Conservation (phyloP, 2,888 invertebrate genomes). For the Dryobotodes eremita region DNA sequence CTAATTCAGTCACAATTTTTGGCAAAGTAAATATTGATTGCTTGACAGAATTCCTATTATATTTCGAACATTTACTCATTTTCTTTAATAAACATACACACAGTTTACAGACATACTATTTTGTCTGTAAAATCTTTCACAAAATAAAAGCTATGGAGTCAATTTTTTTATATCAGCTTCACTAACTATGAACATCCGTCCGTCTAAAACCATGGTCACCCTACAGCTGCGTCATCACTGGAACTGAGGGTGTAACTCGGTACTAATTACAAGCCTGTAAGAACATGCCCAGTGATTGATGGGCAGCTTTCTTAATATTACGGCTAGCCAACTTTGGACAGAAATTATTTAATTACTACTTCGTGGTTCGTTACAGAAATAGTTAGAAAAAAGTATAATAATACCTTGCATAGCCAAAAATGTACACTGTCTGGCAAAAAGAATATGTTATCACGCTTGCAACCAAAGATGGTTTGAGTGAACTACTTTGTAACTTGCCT, state of each 20-base stretch:
- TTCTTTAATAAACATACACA: too few species aligned
- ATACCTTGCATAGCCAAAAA: not conserved
- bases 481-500: slow-evolving; percentile 32
- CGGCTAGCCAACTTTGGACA: slow-evolving; percentile 21
- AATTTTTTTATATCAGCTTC: too few species aligned
- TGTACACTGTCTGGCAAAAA: not conserved
- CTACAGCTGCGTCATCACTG: slow-evolving; percentile 58
- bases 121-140: too few species aligned
- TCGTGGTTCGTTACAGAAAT: slow-evolving; percentile 5
- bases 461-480: slow-evolving; percentile 5
- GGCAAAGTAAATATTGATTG: not conserved
- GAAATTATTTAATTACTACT: slow-evolving; percentile 40
- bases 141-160: too few species aligned
- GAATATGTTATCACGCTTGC: not conserved
- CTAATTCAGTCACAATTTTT: not conserved
- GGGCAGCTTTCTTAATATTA: slow-evolving; percentile 50
- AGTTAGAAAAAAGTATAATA: not conserved
- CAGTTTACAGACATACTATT: too few species aligned
- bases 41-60: not conserved
- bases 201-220: slow-evolving; percentile 43
- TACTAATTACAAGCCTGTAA: slow-evolving; percentile 63
- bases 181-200: not conserved
- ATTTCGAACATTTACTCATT: too few species aligned
- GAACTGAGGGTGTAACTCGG: slow-evolving; percentile 52
- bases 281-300: slow-evolving; percentile 59